phyloP scores from a whole-genome alignment of 2,113 vertebrate species.

The Brevimyrus niger region DNA sequence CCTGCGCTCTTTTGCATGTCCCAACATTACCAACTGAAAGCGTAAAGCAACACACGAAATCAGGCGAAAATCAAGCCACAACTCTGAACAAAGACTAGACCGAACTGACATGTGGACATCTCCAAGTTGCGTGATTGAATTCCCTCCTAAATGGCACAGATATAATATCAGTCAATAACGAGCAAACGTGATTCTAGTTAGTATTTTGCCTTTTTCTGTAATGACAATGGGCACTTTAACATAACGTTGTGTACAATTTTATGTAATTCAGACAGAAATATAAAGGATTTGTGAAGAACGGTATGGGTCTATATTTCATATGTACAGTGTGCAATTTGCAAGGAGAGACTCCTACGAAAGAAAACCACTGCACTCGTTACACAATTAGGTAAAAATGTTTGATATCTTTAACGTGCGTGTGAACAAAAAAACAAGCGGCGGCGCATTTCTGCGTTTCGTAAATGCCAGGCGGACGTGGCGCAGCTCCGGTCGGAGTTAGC shows the following conservation, averaged over 20 bases:
- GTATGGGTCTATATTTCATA: not conserved
- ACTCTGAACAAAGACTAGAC: not conserved
- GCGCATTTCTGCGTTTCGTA: slow-evolving; percentile 83
- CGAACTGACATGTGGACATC: not conserved
- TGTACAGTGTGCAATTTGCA: slow-evolving; percentile 8
- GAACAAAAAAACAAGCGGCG: slow-evolving; percentile 54
- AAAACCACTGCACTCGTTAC: slow-evolving; percentile 53
- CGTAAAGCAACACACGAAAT: not conserved
- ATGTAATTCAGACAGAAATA: not conserved
- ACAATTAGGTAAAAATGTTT: slow-evolving; percentile 50
- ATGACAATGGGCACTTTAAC: not conserved
- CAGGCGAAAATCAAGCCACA: not conserved
- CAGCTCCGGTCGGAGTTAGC: slow-evolving; percentile 92
- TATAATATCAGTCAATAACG: slow-evolving; percentile 3
- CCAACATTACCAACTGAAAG: not conserved
- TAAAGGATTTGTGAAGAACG: not conserved
- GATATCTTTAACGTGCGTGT: slow-evolving; percentile 67
- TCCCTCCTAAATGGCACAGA: slow-evolving; percentile 5
- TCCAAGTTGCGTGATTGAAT: slow-evolving; percentile 3
- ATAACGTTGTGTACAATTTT: not conserved
- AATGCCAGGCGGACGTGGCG: slow-evolving; percentile 85
- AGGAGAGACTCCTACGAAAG: slow-evolving; percentile 42
- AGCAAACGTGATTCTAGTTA: not conserved
- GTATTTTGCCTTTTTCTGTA: not conserved
- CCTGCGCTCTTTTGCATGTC: not conserved